Percentiles rank a stretch among this genome's conserved stretches.
phyloP scores from a whole-genome alignment of 2,797 vertebrate species.

The Takifugu ocellatus region DNA sequence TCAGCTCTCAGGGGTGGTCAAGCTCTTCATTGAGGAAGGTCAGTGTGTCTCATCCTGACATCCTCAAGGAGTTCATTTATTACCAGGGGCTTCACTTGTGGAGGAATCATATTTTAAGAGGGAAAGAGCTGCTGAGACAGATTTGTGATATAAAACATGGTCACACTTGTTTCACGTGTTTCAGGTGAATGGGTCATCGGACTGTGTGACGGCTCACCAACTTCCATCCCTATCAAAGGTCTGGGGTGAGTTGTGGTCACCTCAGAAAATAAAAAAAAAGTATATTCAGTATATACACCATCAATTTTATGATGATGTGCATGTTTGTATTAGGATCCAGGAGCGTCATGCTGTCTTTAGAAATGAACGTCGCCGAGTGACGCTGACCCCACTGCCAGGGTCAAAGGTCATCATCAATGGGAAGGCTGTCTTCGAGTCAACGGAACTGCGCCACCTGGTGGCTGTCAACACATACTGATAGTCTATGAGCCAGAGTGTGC shows the following conservation, averaged over 20 bases:
- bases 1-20: slow-evolving; percentile 86
- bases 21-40: slow-evolving; percentile 86
- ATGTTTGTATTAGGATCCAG: slow-evolving; percentile 76
- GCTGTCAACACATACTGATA: slow-evolving; percentile 14
- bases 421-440: slow-evolving; percentile 62
- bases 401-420: slow-evolving; percentile 85
- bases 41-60: neutral
- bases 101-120: neutral
- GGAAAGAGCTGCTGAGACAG: neutral
- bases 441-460: slow-evolving; percentile 84
- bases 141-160: neutral
- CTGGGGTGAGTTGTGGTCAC: slow-evolving; percentile 76
- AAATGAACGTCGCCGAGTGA: slow-evolving; percentile 74
- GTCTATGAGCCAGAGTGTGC: neutral
- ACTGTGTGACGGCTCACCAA: slow-evolving; percentile 65
- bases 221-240: slow-evolving; percentile 78
- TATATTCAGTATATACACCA: neutral
- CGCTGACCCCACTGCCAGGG: slow-evolving; percentile 68
- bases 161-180: neutral
- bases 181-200: slow-evolving; percentile 83
- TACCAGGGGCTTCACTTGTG: neutral
- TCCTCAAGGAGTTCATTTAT: neutral
- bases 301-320: neutral
- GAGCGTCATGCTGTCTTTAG: slow-evolving; percentile 82
- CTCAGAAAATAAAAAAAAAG: neutral